phyloP scores from a whole-genome alignment of 2,113 vertebrate species.

The Callaeas wilsoni region DNA sequence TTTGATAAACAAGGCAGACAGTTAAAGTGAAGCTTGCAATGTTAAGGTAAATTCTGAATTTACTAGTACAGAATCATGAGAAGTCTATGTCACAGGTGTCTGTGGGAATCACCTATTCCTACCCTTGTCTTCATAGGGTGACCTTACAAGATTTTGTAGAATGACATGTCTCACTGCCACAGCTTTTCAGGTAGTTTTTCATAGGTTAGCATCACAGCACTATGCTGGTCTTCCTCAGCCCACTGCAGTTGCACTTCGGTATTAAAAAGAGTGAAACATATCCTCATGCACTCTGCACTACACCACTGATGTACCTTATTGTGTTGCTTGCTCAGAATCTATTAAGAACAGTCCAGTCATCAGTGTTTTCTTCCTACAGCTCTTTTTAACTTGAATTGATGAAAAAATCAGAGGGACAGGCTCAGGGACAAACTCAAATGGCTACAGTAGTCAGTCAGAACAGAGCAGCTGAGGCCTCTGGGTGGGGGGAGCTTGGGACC shows the following conservation, averaged over 20 bases:
- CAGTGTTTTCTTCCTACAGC: neutral
- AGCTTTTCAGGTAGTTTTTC: neutral
- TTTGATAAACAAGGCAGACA: neutral
- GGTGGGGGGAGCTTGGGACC: accelerated
- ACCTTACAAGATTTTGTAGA: neutral
- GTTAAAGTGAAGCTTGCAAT: neutral
- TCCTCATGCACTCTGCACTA: neutral
- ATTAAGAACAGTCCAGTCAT: neutral
- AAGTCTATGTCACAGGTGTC: accelerated
- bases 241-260: neutral
- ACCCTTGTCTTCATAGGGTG: neutral
- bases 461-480: neutral
- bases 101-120: neutral
- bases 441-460: neutral
- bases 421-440: neutral
- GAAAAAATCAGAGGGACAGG: neutral
- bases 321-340: neutral
- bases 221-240: neutral
- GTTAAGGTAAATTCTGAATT: neutral
- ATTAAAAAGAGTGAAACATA: neutral
- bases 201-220: neutral
- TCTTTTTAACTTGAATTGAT: neutral
- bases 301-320: neutral
- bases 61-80: neutral
- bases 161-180: neutral